Percentiles rank a stretch among this genome's conserved stretches.
These are phyloP conservation scores for Mus spretus DNA, from an alignment of 2,797 vertebrate genomes.

Conservation along the genomic window DNA sequence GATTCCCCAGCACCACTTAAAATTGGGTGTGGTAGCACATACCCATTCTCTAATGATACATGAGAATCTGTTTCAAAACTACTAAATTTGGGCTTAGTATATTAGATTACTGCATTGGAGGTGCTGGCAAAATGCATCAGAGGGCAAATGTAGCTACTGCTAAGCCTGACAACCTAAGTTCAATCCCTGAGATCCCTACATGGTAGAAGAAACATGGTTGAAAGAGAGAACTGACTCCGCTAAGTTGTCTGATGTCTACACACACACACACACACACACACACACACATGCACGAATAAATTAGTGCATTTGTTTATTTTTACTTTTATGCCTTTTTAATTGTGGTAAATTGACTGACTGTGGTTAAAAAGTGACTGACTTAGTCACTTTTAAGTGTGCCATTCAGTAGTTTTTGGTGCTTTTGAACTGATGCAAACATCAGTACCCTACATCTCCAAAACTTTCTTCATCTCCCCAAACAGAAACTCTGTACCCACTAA, in stretches of 20 bases:
- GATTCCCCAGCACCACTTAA: neutral
- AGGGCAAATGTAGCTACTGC: neutral
- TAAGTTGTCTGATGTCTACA: neutral
- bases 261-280: neutral
- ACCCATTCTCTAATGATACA: neutral
- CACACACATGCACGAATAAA: neutral
- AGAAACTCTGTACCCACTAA: neutral
- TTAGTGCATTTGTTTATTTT: neutral
- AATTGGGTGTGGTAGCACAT: neutral
- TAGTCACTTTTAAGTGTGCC: neutral
- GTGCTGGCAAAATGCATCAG: neutral
- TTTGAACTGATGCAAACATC: neutral
- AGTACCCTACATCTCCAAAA: neutral
- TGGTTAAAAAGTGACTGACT: neutral
- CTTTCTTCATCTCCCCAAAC: constrained; percentile 21
- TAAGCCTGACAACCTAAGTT: neutral
- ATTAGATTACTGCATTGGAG: neutral
- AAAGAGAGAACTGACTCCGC: neutral
- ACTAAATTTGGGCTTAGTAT: constrained; percentile 23
- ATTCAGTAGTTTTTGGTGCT: neutral
- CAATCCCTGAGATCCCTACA: neutral
- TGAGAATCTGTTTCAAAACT: neutral
- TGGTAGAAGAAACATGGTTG: neutral
- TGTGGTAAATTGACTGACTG: constrained; percentile 6
- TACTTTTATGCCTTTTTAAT: neutral